Evolutionary conservation across 37 sponge, comb jelly and placozoan genomes (phyloP).

Genomic region (Cladorhizidae sp.): DNA sequence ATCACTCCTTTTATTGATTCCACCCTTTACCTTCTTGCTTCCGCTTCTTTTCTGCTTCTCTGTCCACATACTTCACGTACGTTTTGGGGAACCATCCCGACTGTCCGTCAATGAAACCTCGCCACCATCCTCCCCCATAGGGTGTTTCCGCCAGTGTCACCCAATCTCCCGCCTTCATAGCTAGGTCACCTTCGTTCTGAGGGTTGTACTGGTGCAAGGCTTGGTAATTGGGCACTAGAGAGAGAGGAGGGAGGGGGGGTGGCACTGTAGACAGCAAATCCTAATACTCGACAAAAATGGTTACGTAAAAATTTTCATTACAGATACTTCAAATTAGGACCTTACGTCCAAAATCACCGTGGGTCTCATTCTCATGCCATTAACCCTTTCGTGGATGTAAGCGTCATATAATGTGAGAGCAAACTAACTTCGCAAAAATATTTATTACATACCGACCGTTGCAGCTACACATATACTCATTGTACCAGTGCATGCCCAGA

Average conservation of each 20-base stretch:
- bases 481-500: too few species aligned
- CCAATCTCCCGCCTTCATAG: constrained; percentile 57
- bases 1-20: not conserved
- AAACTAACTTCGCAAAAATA: too few species aligned
- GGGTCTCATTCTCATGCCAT: too few species aligned
- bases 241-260: not conserved
- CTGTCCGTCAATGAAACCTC: constrained; percentile 2
- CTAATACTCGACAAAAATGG: too few species aligned
- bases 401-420: too few species aligned
- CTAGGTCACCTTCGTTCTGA: constrained; percentile 53
- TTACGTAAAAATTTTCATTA: too few species aligned
- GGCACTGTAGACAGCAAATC: too few species aligned
- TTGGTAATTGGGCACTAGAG: constrained; percentile 51
- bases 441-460: too few species aligned
- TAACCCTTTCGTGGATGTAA: too few species aligned
- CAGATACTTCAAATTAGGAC: too few species aligned
- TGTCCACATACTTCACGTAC: constrained; percentile 38
- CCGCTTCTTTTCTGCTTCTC: constrained; percentile 45
- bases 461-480: too few species aligned
- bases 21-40: constrained; percentile 19
- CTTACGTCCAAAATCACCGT: too few species aligned
- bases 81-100: constrained; percentile 50
- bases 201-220: constrained; percentile 60
- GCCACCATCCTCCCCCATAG: constrained; percentile 57
- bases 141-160: constrained; percentile 64